These are phyloP conservation scores for Slavum lentiscoides DNA, from an alignment of 2,888 invertebrate genomes.

Conservation along the genomic window DNA sequence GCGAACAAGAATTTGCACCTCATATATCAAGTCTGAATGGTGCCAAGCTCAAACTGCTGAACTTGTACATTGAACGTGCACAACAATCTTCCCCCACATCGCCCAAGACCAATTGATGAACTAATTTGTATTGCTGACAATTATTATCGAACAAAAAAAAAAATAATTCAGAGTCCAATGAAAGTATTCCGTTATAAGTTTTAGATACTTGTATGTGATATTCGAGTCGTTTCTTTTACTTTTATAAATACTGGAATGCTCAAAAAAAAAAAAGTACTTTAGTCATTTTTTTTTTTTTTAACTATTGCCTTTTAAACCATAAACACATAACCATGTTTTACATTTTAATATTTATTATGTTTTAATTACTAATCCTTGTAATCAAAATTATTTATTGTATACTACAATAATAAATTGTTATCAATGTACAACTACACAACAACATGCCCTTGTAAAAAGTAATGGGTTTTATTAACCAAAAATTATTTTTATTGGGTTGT, in stretches of 20 bases:
- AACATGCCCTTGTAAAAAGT: not conserved
- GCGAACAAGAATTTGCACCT: constrained; percentile 73
- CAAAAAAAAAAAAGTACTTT: constrained; percentile 30
- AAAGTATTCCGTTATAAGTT: constrained; percentile 24
- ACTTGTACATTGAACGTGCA: constrained; percentile 74
- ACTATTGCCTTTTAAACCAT: constrained; percentile 18
- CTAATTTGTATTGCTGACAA: constrained; percentile 17
- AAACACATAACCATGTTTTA: constrained; percentile 34
- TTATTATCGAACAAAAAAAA: constrained; percentile 34
- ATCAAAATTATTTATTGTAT: constrained; percentile 29
- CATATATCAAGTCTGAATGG: constrained; percentile 80
- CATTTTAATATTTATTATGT: constrained; percentile 34
- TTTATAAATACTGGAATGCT: constrained; percentile 24
- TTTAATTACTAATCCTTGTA: constrained; percentile 46
- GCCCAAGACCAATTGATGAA: constrained; percentile 55
- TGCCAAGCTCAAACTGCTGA: constrained; percentile 85
- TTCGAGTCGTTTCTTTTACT: constrained; percentile 34
- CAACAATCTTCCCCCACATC: constrained; percentile 59
- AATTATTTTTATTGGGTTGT: constrained; percentile 42
- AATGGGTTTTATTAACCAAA: constrained; percentile 38
- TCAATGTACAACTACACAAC: not conserved
- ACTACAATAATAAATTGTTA: constrained; percentile 8
- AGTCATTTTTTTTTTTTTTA: constrained; percentile 24
- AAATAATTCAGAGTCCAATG: constrained; percentile 4
- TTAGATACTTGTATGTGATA: constrained; percentile 24